Percentiles rank a stretch among this genome's conserved stretches.
phyloP scores from a whole-genome alignment of 1,140 invertebrate genomes.

The Drosophila leontia region DNA sequence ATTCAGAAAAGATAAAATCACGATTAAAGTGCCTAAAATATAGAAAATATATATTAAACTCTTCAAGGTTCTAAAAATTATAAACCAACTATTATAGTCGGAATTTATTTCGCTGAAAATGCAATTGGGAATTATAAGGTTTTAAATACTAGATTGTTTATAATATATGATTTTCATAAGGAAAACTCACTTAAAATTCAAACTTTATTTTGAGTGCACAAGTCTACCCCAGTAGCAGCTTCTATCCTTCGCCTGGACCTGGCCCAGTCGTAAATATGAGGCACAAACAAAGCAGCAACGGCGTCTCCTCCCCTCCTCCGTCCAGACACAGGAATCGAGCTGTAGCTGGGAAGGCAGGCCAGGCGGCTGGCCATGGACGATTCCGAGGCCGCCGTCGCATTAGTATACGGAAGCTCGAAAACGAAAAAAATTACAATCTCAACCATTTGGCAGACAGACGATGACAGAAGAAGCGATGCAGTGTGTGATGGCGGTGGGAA shows the following conservation, averaged over 20 bases:
- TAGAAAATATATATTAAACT: too few species aligned
- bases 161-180: not conserved
- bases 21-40: too few species aligned
- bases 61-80: too few species aligned
- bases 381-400: conserved; percentile 53
- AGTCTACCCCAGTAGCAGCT: conserved; percentile 19
- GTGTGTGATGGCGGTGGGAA: conserved; percentile 20
- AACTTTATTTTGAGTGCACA: not conserved
- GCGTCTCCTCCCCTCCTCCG: not conserved
- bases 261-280: conserved; percentile 76
- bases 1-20: too few species aligned
- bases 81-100: not conserved
- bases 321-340: conserved; percentile 39
- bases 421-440: conserved; percentile 66
- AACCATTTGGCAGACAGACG: conserved; percentile 70
- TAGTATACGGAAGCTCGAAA: conserved; percentile 75
- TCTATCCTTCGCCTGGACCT: conserved; percentile 14
- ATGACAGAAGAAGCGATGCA: conserved; percentile 64
- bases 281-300: conserved; percentile 68
- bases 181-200: not conserved
- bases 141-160: not conserved
- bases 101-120: not conserved
- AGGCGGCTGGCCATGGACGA: conserved; percentile 22
- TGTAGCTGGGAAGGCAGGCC: conserved; percentile 30
- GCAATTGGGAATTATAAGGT: not conserved